phyloP scores from a whole-genome alignment of 1,140 invertebrate genomes.

The Megalopta genalis region DNA sequence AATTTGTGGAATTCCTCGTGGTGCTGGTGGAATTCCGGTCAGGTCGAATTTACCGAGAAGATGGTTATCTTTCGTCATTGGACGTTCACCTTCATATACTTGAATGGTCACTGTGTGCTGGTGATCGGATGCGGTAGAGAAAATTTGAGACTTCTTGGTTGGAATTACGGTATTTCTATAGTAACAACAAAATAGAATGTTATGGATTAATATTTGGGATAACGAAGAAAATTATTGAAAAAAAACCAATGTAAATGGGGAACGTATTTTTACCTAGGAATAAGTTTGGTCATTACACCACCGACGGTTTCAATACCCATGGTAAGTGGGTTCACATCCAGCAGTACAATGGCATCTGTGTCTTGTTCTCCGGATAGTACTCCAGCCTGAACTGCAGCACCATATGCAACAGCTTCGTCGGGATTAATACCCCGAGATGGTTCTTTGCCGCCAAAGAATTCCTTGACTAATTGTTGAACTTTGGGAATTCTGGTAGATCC shows the following conservation, averaged over 20 bases:
- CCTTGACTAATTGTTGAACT: slow-evolving; percentile 98
- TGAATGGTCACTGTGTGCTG: slow-evolving; percentile 99
- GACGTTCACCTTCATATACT: slow-evolving; percentile 98
- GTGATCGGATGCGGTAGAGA: slow-evolving; percentile 99
- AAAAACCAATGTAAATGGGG: neutral
- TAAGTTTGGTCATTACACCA: slow-evolving; percentile 99
- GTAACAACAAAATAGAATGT: neutral
- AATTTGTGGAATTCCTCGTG: slow-evolving; percentile 98
- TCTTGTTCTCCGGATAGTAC: slow-evolving; percentile 94
- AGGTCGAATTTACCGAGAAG: slow-evolving; percentile 98
- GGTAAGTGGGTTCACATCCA: slow-evolving; percentile 99
- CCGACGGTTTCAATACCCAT: slow-evolving; percentile 99
- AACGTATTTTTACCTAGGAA: slow-evolving; percentile 82
- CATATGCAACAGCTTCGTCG: slow-evolving; percentile 98
- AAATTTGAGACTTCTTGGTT: slow-evolving; percentile 99
- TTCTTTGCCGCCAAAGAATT: slow-evolving; percentile 99
- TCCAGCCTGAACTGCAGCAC: slow-evolving; percentile 99
- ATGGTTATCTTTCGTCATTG: slow-evolving; percentile 99
- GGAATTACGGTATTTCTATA: slow-evolving; percentile 97
- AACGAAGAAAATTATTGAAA: neutral
- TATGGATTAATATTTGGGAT: neutral
- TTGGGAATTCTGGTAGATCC: slow-evolving; percentile 99
- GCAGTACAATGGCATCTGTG: slow-evolving; percentile 96
- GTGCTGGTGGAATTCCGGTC: slow-evolving; percentile 98
- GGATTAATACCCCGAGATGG: slow-evolving; percentile 99